Base-by-base conservation (phyloP, 2,113 vertebrate genomes). In the Eulacestoma nigropectus region DNA sequence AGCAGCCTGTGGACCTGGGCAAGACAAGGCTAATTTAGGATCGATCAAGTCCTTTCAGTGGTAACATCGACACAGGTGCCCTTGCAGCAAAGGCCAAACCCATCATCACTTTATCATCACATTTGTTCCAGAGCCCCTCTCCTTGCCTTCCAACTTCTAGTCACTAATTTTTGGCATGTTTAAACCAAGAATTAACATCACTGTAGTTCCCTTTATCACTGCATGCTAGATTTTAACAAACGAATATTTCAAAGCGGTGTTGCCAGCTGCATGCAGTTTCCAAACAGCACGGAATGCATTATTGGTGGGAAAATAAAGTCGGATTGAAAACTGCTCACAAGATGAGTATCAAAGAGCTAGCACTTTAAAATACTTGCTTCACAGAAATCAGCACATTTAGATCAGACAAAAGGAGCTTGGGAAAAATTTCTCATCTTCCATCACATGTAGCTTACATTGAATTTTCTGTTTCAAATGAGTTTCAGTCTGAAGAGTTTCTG, bases 231-330 rank as follows among this genome's bases (percentile, higher is more conserved):
- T 89, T 96, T 78, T 62, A 93, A 94, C 89, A 89, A 11, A 42
- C 63, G 85, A 78, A 79, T 68, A 91, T 96, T 97, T 87, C 92
- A 39, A 97, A 97, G 68, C 42, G 68, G 84, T 91, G 41, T 27
- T 96, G 85, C 95, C 85, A 98, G 94, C 49, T 96, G 47, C 85
- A 74, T 44, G 65, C 69, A 84, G 75, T 72, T 97, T 96, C 95
- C 84, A 73, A 95, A 96, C 84, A 93, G 76, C 91, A 73, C 74
- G 50, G 96, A 96, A 96, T 94, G 84, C 10, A 83, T 53, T 83
- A 74, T 41, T 89, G 53, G 65, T 76, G 55, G 87, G 83, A 95
- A 95, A 97, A 95, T 78, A 94, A 97, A 97, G 91, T 82, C 67
- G 91, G 63, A 79, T 47, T 47, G 77, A 84, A 94, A 96, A 92